Percentiles rank a stretch among this genome's conserved stretches.
These are phyloP conservation scores for Drosophila fungiperda DNA, from an alignment of 2,888 invertebrate species.

Conservation along the genomic window DNA sequence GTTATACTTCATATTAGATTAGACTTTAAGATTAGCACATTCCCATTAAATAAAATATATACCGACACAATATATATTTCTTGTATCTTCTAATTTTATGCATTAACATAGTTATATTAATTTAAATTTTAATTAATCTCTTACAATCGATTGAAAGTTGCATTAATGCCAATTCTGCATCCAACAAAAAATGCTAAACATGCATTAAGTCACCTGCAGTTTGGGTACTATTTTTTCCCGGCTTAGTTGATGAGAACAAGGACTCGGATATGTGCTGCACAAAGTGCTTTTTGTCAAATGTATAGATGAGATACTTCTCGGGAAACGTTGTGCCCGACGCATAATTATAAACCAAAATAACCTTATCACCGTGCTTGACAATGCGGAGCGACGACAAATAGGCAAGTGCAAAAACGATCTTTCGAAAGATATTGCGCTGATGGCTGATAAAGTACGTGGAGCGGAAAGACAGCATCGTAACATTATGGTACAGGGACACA, in stretches of 20 bases:
- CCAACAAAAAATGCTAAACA: neutral
- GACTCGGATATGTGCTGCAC: conserved; percentile 54
- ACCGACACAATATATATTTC: conserved; percentile 18
- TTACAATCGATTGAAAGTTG: neutral
- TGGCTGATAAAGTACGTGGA: conserved; percentile 41
- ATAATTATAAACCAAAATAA: conserved; percentile 75
- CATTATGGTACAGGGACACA: conserved; percentile 74
- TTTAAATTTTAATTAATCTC: neutral
- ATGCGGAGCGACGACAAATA: conserved; percentile 62
- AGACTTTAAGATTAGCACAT: conserved; percentile 49
- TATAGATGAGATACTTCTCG: conserved; percentile 76
- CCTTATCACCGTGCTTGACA: conserved; percentile 46
- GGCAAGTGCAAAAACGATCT: conserved; percentile 69
- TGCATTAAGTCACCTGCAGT: neutral
- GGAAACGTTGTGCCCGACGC: conserved; percentile 57
- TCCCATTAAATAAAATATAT: conserved; percentile 52
- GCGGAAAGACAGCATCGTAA: conserved; percentile 71
- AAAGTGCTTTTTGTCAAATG: conserved; percentile 60
- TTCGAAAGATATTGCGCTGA: conserved; percentile 57
- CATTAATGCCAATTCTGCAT: conserved; percentile 2
- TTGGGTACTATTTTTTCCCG: neutral
- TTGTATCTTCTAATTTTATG: neutral
- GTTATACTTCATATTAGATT: conserved; percentile 25
- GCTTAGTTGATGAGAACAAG: conserved; percentile 41
- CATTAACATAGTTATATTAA: neutral